Conservation (phyloP, 2,888 invertebrate genomes). For the Euspilapteryx auroguttella region DNA sequence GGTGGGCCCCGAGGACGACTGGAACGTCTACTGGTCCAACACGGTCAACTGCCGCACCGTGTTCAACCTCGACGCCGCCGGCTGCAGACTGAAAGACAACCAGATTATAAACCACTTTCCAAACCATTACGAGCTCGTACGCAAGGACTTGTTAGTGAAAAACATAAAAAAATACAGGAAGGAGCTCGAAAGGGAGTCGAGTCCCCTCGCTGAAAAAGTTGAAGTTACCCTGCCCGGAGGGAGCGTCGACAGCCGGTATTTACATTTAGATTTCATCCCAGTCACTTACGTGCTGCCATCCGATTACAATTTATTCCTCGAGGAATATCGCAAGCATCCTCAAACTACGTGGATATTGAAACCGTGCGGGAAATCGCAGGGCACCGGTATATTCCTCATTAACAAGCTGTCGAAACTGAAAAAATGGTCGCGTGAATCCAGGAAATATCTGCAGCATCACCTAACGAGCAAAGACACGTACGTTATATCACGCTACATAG, state of each 20-base stretch:
- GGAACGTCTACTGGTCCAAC: slow-evolving; percentile 96
- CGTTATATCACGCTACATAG: slow-evolving; percentile 96
- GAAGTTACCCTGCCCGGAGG: slow-evolving; percentile 56
- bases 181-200: slow-evolving; percentile 90
- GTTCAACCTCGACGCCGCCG: slow-evolving; percentile 90
- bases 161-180: slow-evolving; percentile 93
- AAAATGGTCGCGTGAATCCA: slow-evolving; percentile 85
- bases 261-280: slow-evolving; percentile 89
- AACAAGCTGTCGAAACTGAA: slow-evolving; percentile 94
- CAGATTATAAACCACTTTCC: slow-evolving; percentile 96
- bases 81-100: slow-evolving; percentile 89
- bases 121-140: slow-evolving; percentile 91
- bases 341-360: slow-evolving; percentile 98
- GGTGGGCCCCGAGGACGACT: slow-evolving; percentile 85
- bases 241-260: slow-evolving; percentile 70
- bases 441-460: slow-evolving; percentile 82
- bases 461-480: slow-evolving; percentile 88
- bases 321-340: slow-evolving; percentile 92
- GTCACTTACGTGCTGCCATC: slow-evolving; percentile 92
- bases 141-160: slow-evolving; percentile 95
- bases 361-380: slow-evolving; percentile 93
- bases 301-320: slow-evolving; percentile 96
- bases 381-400: slow-evolving; percentile 91
- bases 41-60: slow-evolving; percentile 89
- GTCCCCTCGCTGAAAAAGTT: slow-evolving; percentile 77